Base-by-base conservation (phyloP, 2,888 invertebrate species). In the Himalopsyche tibetana region DNA sequence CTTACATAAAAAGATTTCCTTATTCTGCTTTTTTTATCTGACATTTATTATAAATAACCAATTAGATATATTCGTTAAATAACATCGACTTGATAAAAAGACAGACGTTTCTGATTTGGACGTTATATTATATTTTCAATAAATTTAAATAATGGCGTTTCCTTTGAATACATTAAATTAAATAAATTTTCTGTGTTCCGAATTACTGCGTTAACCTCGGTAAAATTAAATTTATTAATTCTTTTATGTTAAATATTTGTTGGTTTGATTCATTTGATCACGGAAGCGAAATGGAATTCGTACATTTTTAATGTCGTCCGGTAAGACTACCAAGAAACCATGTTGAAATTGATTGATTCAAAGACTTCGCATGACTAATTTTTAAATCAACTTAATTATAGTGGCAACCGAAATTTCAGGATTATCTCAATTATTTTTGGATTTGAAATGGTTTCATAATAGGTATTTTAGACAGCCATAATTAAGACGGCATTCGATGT, bases 311-410 rank as follows among this genome's bases (percentile, higher is more conserved):
- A 74, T 74, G 38, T 74, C 74, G 74, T 74, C 74, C 74, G 74
- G 74, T 38, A 15, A 36, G 74, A 36, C 36, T 74, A 74, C 74
- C 4, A 4, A 38, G 19, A 74, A 74, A 36, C 74, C 74, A 74
- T 74, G 74, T 74, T 74, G 74, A 74, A 74, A 74, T 74, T 74
- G 74, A 74, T 74, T 74, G 74, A 74, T 74, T 74, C 74, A 36
- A 74, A 28, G 38, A 74, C 36, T 38, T 74, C 38, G 74, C 38
- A 74, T 74, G 74, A 74, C 74, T 74, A 74, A 74, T 74, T 74
- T 74, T 38, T 36, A 74, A 74, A 74, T 15, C 38, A 36, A 74
- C 74, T 74, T 74, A 74, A 74, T 74, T 74, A 74, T 74, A 74
- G 74, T 74, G 15, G 15, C 74, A 74, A 15, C 36, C 74, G 0